Conservation (phyloP, 2,888 invertebrate species). For the Busseola fusca region DNA sequence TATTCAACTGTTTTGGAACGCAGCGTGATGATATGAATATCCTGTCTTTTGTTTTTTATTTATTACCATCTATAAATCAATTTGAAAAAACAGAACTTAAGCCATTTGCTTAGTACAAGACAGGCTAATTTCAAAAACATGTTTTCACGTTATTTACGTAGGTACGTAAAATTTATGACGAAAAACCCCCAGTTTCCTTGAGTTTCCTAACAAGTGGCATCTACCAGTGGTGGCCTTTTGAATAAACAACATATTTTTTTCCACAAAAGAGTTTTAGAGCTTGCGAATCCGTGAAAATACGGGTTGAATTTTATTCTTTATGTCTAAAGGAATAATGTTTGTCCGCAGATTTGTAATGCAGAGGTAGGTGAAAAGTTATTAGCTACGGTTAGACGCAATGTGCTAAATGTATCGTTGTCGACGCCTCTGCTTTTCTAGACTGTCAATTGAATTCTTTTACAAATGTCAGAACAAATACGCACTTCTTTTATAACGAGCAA, state of each 20-base stretch:
- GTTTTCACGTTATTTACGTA: slow-evolving; percentile 7
- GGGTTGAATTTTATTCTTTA: slow-evolving; percentile 42
- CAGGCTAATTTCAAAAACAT: slow-evolving; percentile 19
- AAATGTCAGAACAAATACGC: no score
- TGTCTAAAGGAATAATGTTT: slow-evolving; percentile 38
- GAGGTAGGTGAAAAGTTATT: slow-evolving; percentile 2
- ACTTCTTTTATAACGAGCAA: no score
- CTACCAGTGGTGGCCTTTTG: slow-evolving; percentile 31
- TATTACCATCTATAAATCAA: slow-evolving; percentile 14
- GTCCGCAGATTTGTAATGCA: slow-evolving; percentile 21
- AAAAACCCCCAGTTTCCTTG: slow-evolving; percentile 9
- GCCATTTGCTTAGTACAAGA: not conserved
- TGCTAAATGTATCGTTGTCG: not conserved
- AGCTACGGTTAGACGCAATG: not conserved
- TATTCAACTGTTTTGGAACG: no score
- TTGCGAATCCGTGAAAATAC: slow-evolving; percentile 43
- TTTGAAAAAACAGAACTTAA: slow-evolving; percentile 14
- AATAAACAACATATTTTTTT: slow-evolving; percentile 51
- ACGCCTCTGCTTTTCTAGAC: no score
- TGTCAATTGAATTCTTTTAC: no score
- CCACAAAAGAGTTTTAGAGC: slow-evolving; percentile 45
- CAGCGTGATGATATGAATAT: not conserved
- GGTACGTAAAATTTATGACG: slow-evolving; percentile 34
- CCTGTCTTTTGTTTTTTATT: not conserved
- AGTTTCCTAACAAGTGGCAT: slow-evolving; percentile 37